Conservation (phyloP, 2,797 vertebrate genomes). For the Halcyon smyrnensis region DNA sequence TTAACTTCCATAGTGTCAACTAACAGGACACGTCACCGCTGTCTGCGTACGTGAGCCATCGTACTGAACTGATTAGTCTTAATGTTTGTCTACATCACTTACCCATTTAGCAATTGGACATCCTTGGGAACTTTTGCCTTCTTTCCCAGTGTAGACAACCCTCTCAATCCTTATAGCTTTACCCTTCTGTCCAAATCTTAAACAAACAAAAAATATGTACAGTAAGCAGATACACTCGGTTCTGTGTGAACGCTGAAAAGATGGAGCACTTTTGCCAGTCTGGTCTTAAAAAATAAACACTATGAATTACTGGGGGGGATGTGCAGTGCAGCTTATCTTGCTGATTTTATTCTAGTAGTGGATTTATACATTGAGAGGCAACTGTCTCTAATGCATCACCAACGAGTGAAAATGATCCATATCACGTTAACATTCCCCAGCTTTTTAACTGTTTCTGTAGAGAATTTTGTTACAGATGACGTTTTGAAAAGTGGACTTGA, state of each 20-base stretch:
- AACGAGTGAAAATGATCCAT: background rate
- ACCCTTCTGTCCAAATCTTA: conserved; percentile 92
- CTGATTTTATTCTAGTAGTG: conserved; percentile 10
- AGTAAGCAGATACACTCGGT: conserved; percentile 42
- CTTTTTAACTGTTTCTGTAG: background rate
- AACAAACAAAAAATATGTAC: conserved; percentile 71
- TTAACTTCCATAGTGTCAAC: background rate
- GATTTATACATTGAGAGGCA: background rate
- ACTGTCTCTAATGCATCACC: background rate
- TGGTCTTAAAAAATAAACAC: conserved; percentile 57
- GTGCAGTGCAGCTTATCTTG: background rate
- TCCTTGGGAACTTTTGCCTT: conserved; percentile 98
- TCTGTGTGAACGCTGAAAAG: conserved; percentile 18
- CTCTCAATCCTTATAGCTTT: conserved; percentile 94
- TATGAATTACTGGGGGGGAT: conserved; percentile 17
- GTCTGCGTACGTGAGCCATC: background rate
- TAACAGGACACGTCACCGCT: background rate
- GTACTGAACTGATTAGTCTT: background rate
- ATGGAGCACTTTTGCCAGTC: background rate
- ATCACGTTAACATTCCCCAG: conserved; percentile 25
- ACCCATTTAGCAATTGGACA: conserved; percentile 99
- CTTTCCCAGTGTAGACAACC: conserved; percentile 97
- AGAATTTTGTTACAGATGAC: background rate
- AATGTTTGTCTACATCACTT: conserved; percentile 65
- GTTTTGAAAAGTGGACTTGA: conserved; percentile 10